Conservation (phyloP, 2,113 vertebrate genomes). For the Ctenodactylus gundi region DNA sequence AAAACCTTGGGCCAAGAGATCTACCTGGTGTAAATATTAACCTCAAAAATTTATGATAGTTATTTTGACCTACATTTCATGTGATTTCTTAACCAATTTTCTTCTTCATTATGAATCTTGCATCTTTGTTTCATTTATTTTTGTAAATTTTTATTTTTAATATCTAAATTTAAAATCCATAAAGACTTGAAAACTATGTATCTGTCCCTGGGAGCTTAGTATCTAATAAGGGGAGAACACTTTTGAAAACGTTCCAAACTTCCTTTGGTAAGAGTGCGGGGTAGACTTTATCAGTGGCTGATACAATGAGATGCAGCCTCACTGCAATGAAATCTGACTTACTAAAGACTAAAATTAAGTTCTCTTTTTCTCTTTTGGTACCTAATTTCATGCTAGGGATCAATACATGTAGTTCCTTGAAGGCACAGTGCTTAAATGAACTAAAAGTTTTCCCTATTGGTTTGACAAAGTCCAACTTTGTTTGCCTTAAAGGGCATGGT, state of each 20-base stretch:
- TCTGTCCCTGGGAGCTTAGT: not conserved
- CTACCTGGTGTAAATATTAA: not conserved
- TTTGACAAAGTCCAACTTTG: constrained; percentile 31
- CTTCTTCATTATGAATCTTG: not conserved
- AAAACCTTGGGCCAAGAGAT: constrained; percentile 1
- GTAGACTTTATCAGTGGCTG: not conserved
- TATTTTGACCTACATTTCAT: not conserved
- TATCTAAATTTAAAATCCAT: not conserved
- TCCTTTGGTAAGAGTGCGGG: constrained; percentile 9
- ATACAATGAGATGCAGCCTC: not conserved
- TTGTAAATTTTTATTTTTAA: not conserved
- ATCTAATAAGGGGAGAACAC: not conserved
- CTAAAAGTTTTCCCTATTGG: constrained; percentile 13
- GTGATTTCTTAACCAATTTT: not conserved
- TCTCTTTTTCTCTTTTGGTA: not conserved
- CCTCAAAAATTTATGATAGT: not conserved
- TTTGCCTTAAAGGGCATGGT: constrained; percentile 21
- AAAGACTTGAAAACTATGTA: not conserved
- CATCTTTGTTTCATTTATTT: constrained; percentile 10
- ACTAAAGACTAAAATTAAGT: constrained; percentile 13
- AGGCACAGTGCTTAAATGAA: constrained; percentile 18
- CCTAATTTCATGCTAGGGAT: not conserved
- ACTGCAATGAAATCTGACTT: constrained; percentile 7
- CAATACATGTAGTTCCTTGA: not conserved
- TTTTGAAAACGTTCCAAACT: not conserved